Evolutionary conservation across 1,140 invertebrate species (phyloP), one percentile per base, ranked within the genome.

Genomic region (Pogonomyrmex barbatus): DNA sequence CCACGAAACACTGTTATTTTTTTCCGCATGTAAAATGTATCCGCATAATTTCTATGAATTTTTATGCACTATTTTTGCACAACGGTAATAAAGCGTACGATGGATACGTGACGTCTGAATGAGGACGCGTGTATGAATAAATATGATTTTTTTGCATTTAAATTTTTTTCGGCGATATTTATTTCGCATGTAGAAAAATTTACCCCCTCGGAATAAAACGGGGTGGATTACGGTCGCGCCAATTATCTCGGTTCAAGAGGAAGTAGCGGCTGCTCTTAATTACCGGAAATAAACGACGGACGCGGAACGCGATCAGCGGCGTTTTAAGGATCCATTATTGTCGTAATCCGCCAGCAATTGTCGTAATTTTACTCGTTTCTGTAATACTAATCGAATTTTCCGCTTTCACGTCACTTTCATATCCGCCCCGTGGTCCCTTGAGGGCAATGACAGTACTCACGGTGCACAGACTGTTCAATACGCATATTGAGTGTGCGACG

Each of bases 351-450:
- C 17, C 10, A 39, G 33, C 50, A 12, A 70, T 24, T 81, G 63
- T 56, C 39, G 39, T 82, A 83, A 83, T 83, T 73, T 83, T 50
- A 73, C 39, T 73, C 42, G 68, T 60, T 73, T 83, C 68, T 50
- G 17, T 62, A 62, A 83, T 60, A 39, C 60, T 78, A 62, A 86
- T 86, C 47, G 42, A 82, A 36, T 70, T 60, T 75, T 78, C 60
- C 82, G 73, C 82, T 85, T 85, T 85, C 82, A 85, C 73, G 73
- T 77, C 82, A 85, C n/a, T 54, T 65, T 54, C 58, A 67, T 70
- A 78, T 73, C 68, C 88, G 58, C 12, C 24, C 70, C 83, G 56
- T 36, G 24, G 42, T 50, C 68, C 68, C 79, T 83, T 62, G 54
- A 75, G 79, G 39, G 56, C 56, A 83, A 73, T 75, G 68, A 75